Percentiles rank a stretch among this genome's conserved stretches.
Evolutionary conservation across 2,113 vertebrate species (phyloP).

Genomic region (Phodopus roborovskii): DNA sequence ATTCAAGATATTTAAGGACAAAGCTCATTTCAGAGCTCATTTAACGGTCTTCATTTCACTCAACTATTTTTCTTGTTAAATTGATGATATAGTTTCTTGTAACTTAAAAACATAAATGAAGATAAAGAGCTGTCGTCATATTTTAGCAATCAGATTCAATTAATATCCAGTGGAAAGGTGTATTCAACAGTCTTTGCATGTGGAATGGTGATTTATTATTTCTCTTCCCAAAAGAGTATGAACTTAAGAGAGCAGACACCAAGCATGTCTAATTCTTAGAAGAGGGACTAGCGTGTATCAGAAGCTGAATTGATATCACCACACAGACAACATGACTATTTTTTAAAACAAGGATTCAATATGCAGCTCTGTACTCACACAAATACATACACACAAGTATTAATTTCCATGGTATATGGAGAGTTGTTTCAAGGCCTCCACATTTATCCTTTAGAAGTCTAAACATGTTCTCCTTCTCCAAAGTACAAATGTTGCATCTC

Average conservation of each 20-base stretch:
- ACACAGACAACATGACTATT: not conserved
- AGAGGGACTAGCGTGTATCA: not conserved
- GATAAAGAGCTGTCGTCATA: not conserved
- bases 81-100: not conserved
- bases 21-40: not conserved
- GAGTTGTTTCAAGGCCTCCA: not conserved
- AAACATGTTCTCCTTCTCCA: not conserved
- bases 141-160: conserved; percentile 7
- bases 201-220: not conserved
- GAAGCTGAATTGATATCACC: not conserved
- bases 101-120: not conserved
- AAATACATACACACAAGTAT: not conserved
- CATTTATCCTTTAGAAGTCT: not conserved
- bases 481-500: not conserved
- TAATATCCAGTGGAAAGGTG: not conserved
- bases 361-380: not conserved
- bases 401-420: not conserved
- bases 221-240: not conserved
- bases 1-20: conserved; percentile 51
- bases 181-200: not conserved
- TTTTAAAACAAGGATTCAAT: not conserved
- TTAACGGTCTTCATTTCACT: not conserved
- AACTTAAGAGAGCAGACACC: not conserved
- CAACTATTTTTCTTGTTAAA: not conserved
- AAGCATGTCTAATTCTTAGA: not conserved